Evolutionary conservation across 1,140 invertebrate genomes (phyloP).

Genomic region (Notospermus geniculatus): DNA sequence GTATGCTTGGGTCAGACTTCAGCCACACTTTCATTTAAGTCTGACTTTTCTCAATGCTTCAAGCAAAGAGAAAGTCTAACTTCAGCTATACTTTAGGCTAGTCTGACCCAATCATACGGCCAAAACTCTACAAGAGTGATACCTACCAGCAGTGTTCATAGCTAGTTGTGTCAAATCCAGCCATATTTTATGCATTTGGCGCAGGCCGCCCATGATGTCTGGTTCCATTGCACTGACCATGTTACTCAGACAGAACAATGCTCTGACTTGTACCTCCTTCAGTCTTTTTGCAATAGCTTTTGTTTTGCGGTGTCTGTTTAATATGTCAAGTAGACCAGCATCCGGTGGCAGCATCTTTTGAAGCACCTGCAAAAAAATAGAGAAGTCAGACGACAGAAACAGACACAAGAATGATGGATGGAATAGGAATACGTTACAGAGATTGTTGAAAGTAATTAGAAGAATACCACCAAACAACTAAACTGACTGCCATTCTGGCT

Average conservation of each 20-base stretch:
- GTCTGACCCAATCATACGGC: not conserved
- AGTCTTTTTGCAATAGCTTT: slow-evolving; percentile 42
- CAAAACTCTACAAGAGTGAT: slow-evolving; percentile 3
- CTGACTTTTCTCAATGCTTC: too few relatives aligned
- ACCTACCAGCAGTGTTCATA: slow-evolving; percentile 49
- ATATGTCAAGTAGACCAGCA: not conserved
- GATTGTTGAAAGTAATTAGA: not conserved
- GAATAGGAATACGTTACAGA: not conserved
- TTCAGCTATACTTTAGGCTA: too few relatives aligned
- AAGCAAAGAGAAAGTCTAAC: too few relatives aligned
- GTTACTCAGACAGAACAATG: slow-evolving; percentile 69
- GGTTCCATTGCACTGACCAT: slow-evolving; percentile 63
- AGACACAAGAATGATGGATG: not conserved
- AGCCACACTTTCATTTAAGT: too few relatives aligned
- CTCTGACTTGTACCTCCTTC: slow-evolving; percentile 57
- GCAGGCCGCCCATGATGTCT: slow-evolving; percentile 63
- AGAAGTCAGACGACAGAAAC: not conserved
- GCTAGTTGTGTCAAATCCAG: slow-evolving; percentile 62
- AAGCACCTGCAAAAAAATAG: not conserved
- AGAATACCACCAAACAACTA: too few relatives aligned
- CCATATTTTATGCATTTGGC: slow-evolving; percentile 58
- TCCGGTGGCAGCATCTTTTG: not conserved
- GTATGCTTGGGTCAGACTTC: too few relatives aligned
- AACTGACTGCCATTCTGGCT: too few relatives aligned
- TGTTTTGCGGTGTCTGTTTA: not conserved